phyloP scores from a whole-genome alignment of 30 jellyfish, hydroid and myxozoan species.

The Rhopilema esculentum region DNA sequence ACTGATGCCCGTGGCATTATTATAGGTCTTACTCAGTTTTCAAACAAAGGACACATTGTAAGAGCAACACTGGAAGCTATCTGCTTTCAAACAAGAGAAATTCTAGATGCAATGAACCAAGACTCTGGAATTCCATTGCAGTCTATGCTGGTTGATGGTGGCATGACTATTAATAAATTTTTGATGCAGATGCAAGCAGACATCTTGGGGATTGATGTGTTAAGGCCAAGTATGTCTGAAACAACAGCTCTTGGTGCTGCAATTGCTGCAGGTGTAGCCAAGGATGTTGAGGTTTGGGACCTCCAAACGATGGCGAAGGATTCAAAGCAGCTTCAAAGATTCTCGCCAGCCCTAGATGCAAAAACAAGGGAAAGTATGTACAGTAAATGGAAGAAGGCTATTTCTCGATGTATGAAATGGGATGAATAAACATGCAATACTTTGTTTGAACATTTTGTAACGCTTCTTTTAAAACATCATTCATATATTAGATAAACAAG shows the following conservation, averaged over 20 bases:
- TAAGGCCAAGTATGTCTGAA: conserved; percentile 89
- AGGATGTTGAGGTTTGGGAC: conserved; percentile 81
- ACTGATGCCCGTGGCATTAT: conserved; percentile 89
- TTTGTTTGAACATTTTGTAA: neutral
- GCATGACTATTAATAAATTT: conserved; percentile 85
- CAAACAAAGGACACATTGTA: conserved; percentile 83
- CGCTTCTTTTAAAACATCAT: neutral
- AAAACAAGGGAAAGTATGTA: conserved; percentile 70
- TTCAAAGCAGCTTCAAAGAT: conserved; percentile 3
- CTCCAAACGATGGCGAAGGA: neutral
- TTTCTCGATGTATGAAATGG: conserved; percentile 59
- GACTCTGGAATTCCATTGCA: conserved; percentile 93
- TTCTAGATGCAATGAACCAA: conserved; percentile 88
- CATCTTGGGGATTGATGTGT: conserved; percentile 76
- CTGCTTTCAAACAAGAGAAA: conserved; percentile 91
- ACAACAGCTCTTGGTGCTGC: conserved; percentile 98
- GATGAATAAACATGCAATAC: neutral
- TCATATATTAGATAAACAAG: no score
- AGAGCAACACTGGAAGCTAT: conserved; percentile 95
- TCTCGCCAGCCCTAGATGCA: conserved; percentile 19
- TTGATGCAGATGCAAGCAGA: conserved; percentile 90
- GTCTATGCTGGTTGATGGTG: conserved; percentile 88
- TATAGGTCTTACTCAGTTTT: conserved; percentile 85
- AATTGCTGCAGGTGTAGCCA: conserved; percentile 90
- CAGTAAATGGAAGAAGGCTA: conserved; percentile 85